These are phyloP conservation scores for Thecocarcelia acutangulata DNA, from an alignment of 2,888 invertebrate species.

Conservation along the genomic window DNA sequence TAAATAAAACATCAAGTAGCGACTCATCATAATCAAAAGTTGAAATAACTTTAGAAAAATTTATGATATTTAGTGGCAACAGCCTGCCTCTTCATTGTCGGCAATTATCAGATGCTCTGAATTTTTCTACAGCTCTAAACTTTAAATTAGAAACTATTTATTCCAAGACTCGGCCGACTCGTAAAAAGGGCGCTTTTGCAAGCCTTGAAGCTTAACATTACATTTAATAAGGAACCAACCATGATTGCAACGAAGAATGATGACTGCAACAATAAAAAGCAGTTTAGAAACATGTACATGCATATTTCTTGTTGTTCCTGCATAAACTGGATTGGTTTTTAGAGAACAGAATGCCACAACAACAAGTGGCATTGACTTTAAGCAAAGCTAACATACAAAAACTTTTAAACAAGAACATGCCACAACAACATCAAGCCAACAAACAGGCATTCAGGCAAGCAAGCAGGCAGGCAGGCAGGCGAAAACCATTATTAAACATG, in stretches of 20 bases:
- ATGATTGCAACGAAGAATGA: constrained; percentile 12
- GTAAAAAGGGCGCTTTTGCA: constrained; percentile 56
- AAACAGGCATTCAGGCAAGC: constrained; percentile 14
- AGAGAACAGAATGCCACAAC: constrained; percentile 58
- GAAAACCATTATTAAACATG: constrained; percentile 66
- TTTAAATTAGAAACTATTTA: neutral
- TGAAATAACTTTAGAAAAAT: constrained; percentile 25
- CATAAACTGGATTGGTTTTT: constrained; percentile 65
- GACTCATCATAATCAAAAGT: constrained; percentile 69
- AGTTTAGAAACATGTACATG: constrained; percentile 16
- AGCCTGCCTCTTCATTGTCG: constrained; percentile 6
- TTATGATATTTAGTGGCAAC: constrained; percentile 15
- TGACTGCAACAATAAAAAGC: constrained; percentile 43
- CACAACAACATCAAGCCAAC: constrained; percentile 33
- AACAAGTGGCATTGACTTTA: constrained; percentile 71
- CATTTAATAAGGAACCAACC: constrained; percentile 63
- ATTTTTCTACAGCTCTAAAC: constrained; percentile 17
- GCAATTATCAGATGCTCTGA: constrained; percentile 31
- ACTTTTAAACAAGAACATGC: constrained; percentile 35
- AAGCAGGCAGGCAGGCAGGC: constrained; percentile 39
- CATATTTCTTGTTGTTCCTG: constrained; percentile 9
- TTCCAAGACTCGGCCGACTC: constrained; percentile 39
- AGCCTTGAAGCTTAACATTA: constrained; percentile 61
- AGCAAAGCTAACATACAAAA: constrained; percentile 27
- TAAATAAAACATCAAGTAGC: neutral